phyloP scores from a whole-genome alignment of 2,113 vertebrate species.

The Eulacestoma nigropectus region DNA sequence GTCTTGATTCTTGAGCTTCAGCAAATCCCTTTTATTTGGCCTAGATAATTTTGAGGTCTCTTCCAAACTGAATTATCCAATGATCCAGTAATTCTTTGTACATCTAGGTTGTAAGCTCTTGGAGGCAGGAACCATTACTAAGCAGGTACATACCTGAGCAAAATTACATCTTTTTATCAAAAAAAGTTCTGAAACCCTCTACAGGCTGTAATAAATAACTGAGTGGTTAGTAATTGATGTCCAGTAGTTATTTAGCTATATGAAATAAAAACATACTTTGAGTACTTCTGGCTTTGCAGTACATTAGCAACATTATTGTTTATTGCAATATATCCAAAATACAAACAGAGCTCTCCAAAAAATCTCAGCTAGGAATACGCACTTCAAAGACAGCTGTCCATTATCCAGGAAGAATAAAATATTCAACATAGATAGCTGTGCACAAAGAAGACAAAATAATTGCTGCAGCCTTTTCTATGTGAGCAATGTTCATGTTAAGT shows the following conservation, averaged over 20 bases:
- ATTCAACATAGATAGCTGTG: not conserved
- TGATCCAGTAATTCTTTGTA: not conserved
- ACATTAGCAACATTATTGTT: not conserved
- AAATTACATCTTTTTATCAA: not conserved
- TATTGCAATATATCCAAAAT: not conserved
- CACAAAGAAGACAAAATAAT: not conserved
- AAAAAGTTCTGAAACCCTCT: not conserved
- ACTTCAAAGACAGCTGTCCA: not conserved
- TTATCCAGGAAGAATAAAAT: not conserved
- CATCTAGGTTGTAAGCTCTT: not conserved
- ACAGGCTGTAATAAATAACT: not conserved
- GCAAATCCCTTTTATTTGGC: not conserved
- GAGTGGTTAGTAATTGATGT: not conserved
- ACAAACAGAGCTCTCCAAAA: not conserved
- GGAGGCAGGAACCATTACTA: not conserved
- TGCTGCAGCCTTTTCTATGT: not conserved
- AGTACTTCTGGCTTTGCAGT: not conserved
- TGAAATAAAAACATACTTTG: not conserved
- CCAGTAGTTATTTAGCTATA: not conserved
- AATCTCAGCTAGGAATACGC: not conserved
- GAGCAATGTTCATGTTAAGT: not conserved
- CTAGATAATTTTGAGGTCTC: not conserved
- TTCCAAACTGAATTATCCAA: not conserved
- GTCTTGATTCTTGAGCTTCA: not conserved
- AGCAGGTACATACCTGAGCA: not conserved